Conservation (phyloP, 2,797 vertebrate species). For the Ciconia nigra region DNA sequence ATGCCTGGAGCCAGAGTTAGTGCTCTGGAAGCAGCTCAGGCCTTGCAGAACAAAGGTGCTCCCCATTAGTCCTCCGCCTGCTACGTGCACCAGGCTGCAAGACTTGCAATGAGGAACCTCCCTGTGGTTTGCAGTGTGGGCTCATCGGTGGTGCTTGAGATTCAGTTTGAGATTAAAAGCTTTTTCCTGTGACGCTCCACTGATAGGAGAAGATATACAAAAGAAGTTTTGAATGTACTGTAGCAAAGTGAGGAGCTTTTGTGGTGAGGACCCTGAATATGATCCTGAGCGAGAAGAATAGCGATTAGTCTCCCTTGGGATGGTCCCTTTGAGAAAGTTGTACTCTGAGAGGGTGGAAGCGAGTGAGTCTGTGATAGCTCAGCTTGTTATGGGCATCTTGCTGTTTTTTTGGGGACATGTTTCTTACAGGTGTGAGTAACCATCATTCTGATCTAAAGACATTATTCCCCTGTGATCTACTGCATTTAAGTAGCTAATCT, state of each 20-base stretch:
- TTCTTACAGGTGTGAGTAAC: background rate
- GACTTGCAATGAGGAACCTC: too few species aligned
- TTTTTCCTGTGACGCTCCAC: background rate
- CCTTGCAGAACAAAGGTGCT: background rate
- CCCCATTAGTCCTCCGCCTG: too few species aligned
- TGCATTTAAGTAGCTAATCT: background rate
- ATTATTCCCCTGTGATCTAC: background rate
- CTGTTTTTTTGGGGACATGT: fast-evolving
- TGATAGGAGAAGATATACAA: background rate
- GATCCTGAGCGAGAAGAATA: background rate
- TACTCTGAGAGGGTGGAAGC: fast-evolving
- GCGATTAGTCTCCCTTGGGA: fast-evolving
- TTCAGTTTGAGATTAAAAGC: background rate
- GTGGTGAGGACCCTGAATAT: background rate
- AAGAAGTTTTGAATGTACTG: background rate
- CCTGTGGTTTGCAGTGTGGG: fast-evolving
- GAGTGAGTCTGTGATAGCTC: fast-evolving
- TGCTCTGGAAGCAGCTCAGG: background rate
- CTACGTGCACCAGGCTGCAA: background rate
- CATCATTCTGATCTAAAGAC: fast-evolving
- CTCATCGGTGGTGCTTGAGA: background rate
- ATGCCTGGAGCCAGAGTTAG: fast-evolving
- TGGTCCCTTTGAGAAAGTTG: background rate
- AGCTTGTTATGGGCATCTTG: background rate
- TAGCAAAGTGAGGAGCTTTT: too few species aligned